phyloP scores from a whole-genome alignment of 2,113 vertebrate genomes.

The Myanophis thanlyinensis region DNA sequence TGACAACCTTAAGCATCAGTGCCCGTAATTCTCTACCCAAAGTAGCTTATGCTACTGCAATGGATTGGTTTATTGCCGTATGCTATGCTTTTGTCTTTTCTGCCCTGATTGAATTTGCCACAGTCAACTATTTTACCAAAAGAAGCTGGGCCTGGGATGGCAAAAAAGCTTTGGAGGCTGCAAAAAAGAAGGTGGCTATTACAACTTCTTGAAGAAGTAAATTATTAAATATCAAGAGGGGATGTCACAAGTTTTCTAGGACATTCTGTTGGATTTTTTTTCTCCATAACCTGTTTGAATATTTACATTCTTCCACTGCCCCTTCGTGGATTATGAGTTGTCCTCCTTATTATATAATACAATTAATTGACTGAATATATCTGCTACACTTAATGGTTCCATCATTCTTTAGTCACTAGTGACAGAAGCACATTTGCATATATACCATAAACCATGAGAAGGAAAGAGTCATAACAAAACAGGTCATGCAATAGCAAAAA shows the following conservation, averaged over 20 bases:
- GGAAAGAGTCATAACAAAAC: not conserved
- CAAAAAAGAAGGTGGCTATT: slow-evolving; percentile 86
- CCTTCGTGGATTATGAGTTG: not conserved
- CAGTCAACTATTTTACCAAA: slow-evolving; percentile 98
- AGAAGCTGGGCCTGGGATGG: slow-evolving; percentile 99
- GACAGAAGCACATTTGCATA: not conserved
- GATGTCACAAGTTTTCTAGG: not conserved
- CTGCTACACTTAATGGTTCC: not conserved
- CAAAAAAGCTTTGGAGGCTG: slow-evolving; percentile 94
- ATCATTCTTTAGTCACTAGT: not conserved
- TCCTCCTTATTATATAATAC: not conserved
- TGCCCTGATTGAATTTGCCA: slow-evolving; percentile 95
- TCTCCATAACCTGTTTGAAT: not conserved
- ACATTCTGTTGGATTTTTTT: not conserved
- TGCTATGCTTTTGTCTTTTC: slow-evolving; percentile 98
- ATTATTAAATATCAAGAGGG: not conserved
- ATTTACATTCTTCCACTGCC: not conserved
- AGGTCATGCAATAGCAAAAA: not conserved
- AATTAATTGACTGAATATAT: not conserved
- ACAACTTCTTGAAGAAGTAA: not conserved
- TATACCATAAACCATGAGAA: not conserved
- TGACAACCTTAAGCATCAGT: slow-evolving; percentile 98
- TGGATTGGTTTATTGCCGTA: slow-evolving; percentile 99
- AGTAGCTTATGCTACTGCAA: slow-evolving; percentile 96
- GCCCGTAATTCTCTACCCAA: slow-evolving; percentile 96